Evolutionary conservation across 2,113 vertebrate genomes (phyloP), one percentile per base, ranked within the genome.

Genomic region (Pseudonaja textilis): DNA sequence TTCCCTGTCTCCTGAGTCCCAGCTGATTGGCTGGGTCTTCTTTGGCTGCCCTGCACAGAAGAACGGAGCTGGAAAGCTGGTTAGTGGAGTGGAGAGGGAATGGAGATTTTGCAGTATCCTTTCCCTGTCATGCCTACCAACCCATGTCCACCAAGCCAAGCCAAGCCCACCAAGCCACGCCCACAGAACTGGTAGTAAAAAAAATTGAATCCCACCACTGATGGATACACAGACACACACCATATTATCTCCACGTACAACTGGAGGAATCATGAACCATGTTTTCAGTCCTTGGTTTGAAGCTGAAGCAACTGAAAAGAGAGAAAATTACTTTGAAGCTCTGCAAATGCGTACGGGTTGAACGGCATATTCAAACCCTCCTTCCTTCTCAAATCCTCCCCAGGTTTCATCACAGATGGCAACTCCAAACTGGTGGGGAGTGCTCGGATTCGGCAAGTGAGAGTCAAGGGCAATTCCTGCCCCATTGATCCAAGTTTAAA

Each of bases 331-430:
- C 34, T 29, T 55, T 3, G 39, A 93, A 88, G 59, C 8, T 34
- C 85, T 45, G 50, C 25, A 22, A 52, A 47, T 22, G 74, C 85
- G 0, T 29, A 87, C 3, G 23, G 50, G 11, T 39, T 89, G 56
- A 92, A 10, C 45, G 12, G n/a, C 23, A 20, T 3, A 61, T 56
- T 93, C 81, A 94, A 59, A 42, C 55, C 47, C 69, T 93, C 9
- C 47, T 69, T 93, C 9, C 11, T 20, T 54, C 64, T 34, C 61
- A 22, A 94, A 88, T 93, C 90, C 88, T 87, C 0, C 89, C 87
- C 85, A 99, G 99, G 99, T 88, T 99, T 99, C 95, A 98, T 99
- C 96, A 99, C 99, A 45, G 99, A 99, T 92, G 99, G 99, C 95
- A 99, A 99, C 93, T 98, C 99, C 92, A 99, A 98, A 96, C 96